Conservation (phyloP, 2,797 vertebrate genomes). For the Hemibagrus guttatus region DNA sequence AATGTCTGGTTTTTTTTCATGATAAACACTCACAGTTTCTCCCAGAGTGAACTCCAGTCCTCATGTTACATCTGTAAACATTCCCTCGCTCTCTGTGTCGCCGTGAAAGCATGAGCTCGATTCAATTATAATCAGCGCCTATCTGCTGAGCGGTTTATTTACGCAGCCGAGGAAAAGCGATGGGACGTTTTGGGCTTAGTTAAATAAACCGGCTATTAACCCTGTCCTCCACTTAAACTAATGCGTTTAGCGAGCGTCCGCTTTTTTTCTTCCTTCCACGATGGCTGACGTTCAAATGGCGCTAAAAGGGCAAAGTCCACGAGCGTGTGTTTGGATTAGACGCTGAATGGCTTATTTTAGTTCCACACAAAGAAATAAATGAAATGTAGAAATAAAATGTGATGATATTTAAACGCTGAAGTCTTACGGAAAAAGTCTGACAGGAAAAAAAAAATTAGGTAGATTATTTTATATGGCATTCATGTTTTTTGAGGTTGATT, state of each 20-base stretch:
- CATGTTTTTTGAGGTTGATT: not conserved
- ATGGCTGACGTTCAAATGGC: slow-evolving; percentile 28
- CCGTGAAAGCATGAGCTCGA: slow-evolving; percentile 35
- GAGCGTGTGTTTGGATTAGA: slow-evolving; percentile 19
- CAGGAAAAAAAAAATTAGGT: not conserved
- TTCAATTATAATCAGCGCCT: slow-evolving; percentile 50
- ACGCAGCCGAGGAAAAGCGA: slow-evolving; percentile 49
- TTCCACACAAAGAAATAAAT: not conserved
- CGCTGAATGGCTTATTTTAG: not conserved
- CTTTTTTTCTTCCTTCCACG: slow-evolving; percentile 39
- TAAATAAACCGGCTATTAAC: slow-evolving; percentile 59
- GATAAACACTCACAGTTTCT: slow-evolving; percentile 35
- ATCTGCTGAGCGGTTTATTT: slow-evolving; percentile 53
- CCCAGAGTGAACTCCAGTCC: slow-evolving; percentile 29
- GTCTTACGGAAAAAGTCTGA: not conserved
- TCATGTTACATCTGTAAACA: slow-evolving; percentile 46
- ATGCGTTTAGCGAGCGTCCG: slow-evolving; percentile 50
- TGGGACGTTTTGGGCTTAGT: slow-evolving; percentile 50
- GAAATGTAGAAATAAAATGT: not conserved
- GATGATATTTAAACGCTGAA: not conserved
- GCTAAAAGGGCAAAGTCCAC: slow-evolving; percentile 24
- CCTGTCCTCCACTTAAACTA: slow-evolving; percentile 54
- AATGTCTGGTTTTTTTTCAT: not conserved
- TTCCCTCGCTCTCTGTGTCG: slow-evolving; percentile 51
- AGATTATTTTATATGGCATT: not conserved